These are phyloP conservation scores for Takifugu flavidus DNA, from an alignment of 2,113 vertebrate species.

Conservation along the genomic window DNA sequence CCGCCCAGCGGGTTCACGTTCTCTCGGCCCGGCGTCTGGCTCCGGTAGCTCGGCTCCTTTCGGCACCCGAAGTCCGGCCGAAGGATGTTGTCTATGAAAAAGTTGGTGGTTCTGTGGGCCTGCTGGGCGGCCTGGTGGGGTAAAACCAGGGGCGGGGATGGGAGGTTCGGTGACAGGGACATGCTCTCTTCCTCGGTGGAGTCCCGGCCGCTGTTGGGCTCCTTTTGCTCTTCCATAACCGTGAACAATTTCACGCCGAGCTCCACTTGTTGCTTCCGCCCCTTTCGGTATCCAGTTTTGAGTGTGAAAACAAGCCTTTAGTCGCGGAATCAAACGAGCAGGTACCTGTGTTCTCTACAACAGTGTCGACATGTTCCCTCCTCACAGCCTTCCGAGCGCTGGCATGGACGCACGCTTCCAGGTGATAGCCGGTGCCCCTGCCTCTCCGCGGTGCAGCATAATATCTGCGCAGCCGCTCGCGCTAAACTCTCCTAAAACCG, in stretches of 20 bases:
- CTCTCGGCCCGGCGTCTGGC: constrained; percentile 81
- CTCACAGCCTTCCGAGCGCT: constrained; percentile 59
- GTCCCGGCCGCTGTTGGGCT: constrained; percentile 75
- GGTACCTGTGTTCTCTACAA: constrained; percentile 38
- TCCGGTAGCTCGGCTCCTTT: constrained; percentile 79
- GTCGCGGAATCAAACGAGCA: constrained; percentile 1
- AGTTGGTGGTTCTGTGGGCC: constrained; percentile 89
- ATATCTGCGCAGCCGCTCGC: constrained; percentile 84
- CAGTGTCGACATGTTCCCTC: constrained; percentile 48
- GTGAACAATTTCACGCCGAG: constrained; percentile 56
- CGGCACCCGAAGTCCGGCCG: constrained; percentile 94
- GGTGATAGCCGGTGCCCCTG: constrained; percentile 70
- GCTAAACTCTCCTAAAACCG: constrained; percentile 84
- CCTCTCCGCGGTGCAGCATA: constrained; percentile 61
- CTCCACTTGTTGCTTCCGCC: constrained; percentile 76
- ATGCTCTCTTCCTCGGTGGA: constrained; percentile 83
- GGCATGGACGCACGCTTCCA: constrained; percentile 69
- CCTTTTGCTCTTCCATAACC: constrained; percentile 82
- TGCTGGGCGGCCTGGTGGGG: constrained; percentile 82
- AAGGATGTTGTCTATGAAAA: constrained; percentile 95
- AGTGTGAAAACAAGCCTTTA: constrained; percentile 32
- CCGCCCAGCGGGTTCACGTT: constrained; percentile 79
- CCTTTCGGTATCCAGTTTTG: constrained; percentile 60
- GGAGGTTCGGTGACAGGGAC: constrained; percentile 81
- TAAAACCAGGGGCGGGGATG: constrained; percentile 73